These are phyloP conservation scores for Agrenia bidenticulata DNA, from an alignment of 2,888 invertebrate species.

Conservation along the genomic window DNA sequence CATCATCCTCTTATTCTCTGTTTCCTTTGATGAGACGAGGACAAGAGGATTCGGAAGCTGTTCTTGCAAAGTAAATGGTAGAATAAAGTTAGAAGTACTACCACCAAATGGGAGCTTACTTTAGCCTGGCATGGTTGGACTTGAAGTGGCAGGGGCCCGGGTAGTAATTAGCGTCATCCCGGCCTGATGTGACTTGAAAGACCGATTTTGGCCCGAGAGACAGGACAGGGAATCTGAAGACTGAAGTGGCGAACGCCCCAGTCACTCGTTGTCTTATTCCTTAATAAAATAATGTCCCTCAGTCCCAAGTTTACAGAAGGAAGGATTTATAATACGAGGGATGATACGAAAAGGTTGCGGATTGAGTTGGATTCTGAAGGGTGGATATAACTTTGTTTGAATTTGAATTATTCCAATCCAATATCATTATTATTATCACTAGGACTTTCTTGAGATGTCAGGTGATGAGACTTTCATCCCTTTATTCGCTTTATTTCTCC, in stretches of 20 bases:
- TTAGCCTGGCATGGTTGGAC: neutral
- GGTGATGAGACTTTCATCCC: too few species aligned
- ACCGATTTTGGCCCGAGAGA: neutral
- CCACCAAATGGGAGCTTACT: neutral
- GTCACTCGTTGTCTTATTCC: neutral
- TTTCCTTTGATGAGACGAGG: constrained; percentile 8
- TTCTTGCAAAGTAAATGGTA: neutral
- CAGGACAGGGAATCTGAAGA: neutral
- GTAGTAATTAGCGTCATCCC: constrained; percentile 16
- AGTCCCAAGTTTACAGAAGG: too few species aligned
- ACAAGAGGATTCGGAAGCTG: constrained; percentile 3
- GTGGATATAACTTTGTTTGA: too few species aligned
- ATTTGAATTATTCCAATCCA: neutral
- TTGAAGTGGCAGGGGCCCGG: neutral
- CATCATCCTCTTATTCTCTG: constrained; percentile 11
- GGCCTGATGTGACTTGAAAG: constrained; percentile 11
- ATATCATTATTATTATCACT: too few species aligned
- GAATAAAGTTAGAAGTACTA: neutral
- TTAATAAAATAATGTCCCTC: neutral
- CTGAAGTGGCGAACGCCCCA: neutral
- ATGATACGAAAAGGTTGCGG: too few species aligned
- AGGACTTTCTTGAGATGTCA: too few species aligned
- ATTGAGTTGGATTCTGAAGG: too few species aligned
- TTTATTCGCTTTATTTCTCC: too few species aligned
- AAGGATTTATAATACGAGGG: too few species aligned